Evolutionary conservation across 2,797 vertebrate genomes (phyloP).

Genomic region (Sphaeramia orbicularis): DNA sequence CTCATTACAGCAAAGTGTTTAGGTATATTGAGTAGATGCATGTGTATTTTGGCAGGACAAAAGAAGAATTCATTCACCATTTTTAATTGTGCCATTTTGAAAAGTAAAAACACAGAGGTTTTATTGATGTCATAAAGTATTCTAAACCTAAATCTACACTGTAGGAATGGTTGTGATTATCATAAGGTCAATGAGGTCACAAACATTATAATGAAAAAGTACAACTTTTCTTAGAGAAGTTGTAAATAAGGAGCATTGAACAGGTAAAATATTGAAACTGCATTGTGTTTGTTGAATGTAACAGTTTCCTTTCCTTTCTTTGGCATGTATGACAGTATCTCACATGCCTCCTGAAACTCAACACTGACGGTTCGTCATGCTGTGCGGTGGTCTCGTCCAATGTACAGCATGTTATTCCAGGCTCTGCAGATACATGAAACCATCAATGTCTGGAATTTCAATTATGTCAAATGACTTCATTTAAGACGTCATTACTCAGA

Average conservation of each 20-base stretch:
- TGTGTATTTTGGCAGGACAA: too few species aligned
- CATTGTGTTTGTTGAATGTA: background rate
- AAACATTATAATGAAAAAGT: too few species aligned
- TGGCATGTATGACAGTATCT: slow-evolving; percentile 11
- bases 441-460: background rate
- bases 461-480: slow-evolving; percentile 11
- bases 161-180: too few species aligned
- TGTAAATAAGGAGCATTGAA: background rate
- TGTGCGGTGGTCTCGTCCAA: slow-evolving; percentile 9
- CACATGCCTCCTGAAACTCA: slow-evolving; percentile 18
- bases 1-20: slow-evolving; percentile 17
- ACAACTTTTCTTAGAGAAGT: too few species aligned
- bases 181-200: too few species aligned
- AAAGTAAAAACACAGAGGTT: too few species aligned
- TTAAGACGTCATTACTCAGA: background rate
- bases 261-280: background rate
- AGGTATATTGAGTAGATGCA: slow-evolving; percentile 11
- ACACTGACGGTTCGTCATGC: slow-evolving; percentile 14
- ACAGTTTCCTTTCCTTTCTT: background rate
- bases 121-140: too few species aligned
- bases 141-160: too few species aligned
- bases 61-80: too few species aligned
- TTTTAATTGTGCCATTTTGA: too few species aligned
- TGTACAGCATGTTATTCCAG: slow-evolving; percentile 5
- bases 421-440: slow-evolving; percentile 15